Evolutionary conservation across 1,140 invertebrate species (phyloP), one percentile per base, ranked within the genome.

Genomic region (Listronotus bonariensis): DNA sequence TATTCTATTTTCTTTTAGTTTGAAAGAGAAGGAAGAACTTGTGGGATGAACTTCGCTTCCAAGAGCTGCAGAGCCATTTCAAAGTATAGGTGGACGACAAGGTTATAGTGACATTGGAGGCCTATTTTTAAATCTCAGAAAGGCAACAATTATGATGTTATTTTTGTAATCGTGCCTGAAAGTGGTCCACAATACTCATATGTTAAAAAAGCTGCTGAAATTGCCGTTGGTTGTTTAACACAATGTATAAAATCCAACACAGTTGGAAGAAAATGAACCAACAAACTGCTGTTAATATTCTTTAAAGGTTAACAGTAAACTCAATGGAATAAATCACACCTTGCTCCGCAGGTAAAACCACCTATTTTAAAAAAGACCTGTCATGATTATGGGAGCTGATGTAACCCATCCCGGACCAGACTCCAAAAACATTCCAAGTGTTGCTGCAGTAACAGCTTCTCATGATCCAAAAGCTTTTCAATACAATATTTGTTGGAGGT

Each of bases 401-500:
- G 92, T 95, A 0, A 93, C 92, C 0, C 93, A 96, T 84, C 92
- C 92, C 0, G 85, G 89, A 0, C 89, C 89, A 0, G 89, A 91
- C 72, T 83, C 85, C 74, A 80, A 26, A 18, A 15, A 59, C 15
- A 86, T 88, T 15, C 92, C 92, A 0, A 95, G 93, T 46, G 88
- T 96, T 31, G 93, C 93, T n/a, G 93, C 93, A 0, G 84, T 92
- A 1, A 87, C 87, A 0, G 87, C 89, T 0, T 90, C 88, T 4
- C 83, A 88, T 58, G 89, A 91, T 77, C 58, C 76, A 0, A 80
- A 80, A 31, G 88, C 83, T 3, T 90, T 87, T 55, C 76, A 82
- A 18, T 93, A 92, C 70, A 90, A 89, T 66, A 85, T 90, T 65
- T 83, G 85, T 53, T 83, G 89, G 65, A 82, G 87, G 34, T 77